Evolutionary conservation across 2,797 vertebrate genomes (phyloP), one percentile per base, ranked within the genome.

Genomic region (Eulemur rubriventer): DNA sequence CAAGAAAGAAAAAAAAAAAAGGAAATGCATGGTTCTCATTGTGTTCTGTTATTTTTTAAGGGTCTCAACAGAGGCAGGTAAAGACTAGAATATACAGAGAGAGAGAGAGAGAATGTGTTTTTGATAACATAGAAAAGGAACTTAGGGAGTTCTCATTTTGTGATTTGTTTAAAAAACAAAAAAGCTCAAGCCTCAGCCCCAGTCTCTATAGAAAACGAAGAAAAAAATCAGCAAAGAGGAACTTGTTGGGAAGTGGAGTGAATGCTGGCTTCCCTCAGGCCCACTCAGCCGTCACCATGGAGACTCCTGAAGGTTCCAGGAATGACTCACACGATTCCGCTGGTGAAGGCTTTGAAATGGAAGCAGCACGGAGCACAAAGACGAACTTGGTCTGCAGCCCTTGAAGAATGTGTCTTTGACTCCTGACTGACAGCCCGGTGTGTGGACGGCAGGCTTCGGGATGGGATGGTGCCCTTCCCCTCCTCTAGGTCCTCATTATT

Each of bases 271-370:
- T 65, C 93, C 86, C 96, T 97, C 85, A 50, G 97, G 95, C 92
- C 69, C 79, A 69, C 96, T 93, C 94, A 79, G 63, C 97, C 73
- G 96, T 98, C 97, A 94, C 98, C 97, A 98, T 98, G 98, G 98
- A 98, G 98, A 98, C 95, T 88, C 92, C 96, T 87, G 96, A 96
- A 97, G 97, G 96, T 96, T 98, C 97, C 75, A 41, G 92, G 91
- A 97, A 95, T 98, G 98, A 98, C 94, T 98, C 98, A 93, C 63
- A 79, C 4, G 78, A 97, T 94, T 97, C 65, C 63, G 69, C 11
- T 95, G 98, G 80, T 70, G 78, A 91, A 97, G 91, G 95, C 97
- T 98, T 97, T 98, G 98, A 97, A 98, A 97, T 65, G 97, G 85
- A 97, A 98, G 96, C 89, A 96, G 96, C 97, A 46, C 91, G 55